These are phyloP conservation scores for Philopotamus ludificatus DNA, from an alignment of 1,140 invertebrate genomes.

Conservation along the genomic window DNA sequence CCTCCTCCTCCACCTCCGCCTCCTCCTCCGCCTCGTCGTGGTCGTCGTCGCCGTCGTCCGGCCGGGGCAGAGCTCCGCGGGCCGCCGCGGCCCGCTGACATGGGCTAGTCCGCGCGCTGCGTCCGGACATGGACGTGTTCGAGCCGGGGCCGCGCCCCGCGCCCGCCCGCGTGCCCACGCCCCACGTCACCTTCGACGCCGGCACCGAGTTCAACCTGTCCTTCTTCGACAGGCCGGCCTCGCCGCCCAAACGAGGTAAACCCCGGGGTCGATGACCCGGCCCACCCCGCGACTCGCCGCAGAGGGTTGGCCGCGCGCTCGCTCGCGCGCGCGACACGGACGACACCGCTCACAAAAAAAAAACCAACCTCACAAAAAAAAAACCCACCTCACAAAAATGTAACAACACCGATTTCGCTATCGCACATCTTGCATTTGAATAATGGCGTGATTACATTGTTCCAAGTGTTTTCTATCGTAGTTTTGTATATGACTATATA, in stretches of 20 bases:
- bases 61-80: conserved; percentile 10
- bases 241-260: conserved; percentile 52
- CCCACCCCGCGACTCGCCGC: too few relatives aligned
- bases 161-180: conserved; percentile 46
- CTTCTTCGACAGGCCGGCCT: conserved; percentile 72
- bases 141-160: conserved; percentile 26
- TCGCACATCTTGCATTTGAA: too few relatives aligned
- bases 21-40: conserved; percentile 3
- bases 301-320: too few relatives aligned
- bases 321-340: too few relatives aligned
- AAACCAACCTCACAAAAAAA: too few relatives aligned
- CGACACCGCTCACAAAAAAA: too few relatives aligned
- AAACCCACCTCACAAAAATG: too few relatives aligned
- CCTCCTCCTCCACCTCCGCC: not conserved
- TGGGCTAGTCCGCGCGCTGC: conserved; percentile 9
- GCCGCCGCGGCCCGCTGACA: conserved; percentile 24
- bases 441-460: too few relatives aligned
- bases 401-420: too few relatives aligned
- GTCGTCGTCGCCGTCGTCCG: conserved; percentile 10
- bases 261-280: too few relatives aligned
- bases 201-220: conserved; percentile 75
- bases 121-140: conserved; percentile 35
- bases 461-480: too few relatives aligned
- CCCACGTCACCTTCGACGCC: conserved; percentile 71
- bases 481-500: too few relatives aligned